Evolutionary conservation across 2,797 vertebrate genomes (phyloP).

Genomic region (Siniperca undulata): DNA sequence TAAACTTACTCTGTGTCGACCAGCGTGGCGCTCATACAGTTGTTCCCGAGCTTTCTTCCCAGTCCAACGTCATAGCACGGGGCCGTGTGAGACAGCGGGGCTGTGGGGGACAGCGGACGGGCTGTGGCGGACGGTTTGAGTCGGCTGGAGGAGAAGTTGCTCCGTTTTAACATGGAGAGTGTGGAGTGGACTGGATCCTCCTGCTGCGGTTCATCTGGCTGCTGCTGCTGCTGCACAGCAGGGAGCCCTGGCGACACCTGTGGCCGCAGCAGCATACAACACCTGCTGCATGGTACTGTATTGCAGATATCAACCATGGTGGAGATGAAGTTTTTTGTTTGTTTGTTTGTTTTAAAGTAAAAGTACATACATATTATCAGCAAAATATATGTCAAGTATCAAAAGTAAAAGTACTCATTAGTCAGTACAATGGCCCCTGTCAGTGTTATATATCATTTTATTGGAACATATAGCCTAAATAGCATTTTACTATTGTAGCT

Average conservation of each 20-base stretch:
- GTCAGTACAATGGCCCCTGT: not conserved
- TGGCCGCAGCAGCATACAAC: constrained; percentile 41
- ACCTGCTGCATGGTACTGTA: constrained; percentile 15
- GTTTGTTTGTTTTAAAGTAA: too few relatives aligned
- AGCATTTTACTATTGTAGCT: not conserved
- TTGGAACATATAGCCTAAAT: not conserved
- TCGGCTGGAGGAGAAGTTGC: constrained; percentile 70
- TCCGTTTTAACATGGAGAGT: constrained; percentile 78
- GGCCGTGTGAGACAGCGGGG: constrained; percentile 31
- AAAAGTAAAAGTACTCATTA: not conserved
- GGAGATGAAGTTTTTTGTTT: not conserved
- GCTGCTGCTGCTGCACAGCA: not conserved
- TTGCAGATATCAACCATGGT: not conserved
- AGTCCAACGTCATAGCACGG: constrained; percentile 69
- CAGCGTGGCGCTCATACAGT: constrained; percentile 43
- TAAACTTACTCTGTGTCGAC: constrained; percentile 73
- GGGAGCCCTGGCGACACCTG: constrained; percentile 66
- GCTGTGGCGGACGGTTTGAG: constrained; percentile 40
- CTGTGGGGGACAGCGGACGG: constrained; percentile 9
- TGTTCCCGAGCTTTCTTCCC: constrained; percentile 48
- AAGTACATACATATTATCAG: not conserved
- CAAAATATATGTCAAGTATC: too few relatives aligned
- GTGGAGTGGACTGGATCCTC: constrained; percentile 57
- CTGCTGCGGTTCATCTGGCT: constrained; percentile 46
- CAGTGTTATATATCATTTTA: not conserved